Evolutionary conservation across 2,888 invertebrate genomes (phyloP).

Genomic region (Xanthorhoe spadicearia): DNA sequence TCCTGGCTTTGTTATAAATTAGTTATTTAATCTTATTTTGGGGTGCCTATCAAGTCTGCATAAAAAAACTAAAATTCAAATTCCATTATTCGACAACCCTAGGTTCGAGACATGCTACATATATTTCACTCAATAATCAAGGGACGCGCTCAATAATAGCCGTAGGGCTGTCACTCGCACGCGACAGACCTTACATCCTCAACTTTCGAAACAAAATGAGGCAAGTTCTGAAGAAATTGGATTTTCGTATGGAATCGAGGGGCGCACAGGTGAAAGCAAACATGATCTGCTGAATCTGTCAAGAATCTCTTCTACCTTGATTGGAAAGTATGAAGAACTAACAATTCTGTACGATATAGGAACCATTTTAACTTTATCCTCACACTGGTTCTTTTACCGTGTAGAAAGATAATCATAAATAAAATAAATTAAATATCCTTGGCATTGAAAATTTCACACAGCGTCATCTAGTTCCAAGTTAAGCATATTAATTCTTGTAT

Average conservation of each 20-base stretch:
- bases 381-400: too few relatives aligned
- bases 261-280: conserved; percentile 67
- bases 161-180: conserved; percentile 61
- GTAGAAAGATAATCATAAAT: too few relatives aligned
- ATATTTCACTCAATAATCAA: conserved; percentile 62
- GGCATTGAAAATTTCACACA: too few relatives aligned
- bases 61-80: background rate
- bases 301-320: conserved; percentile 53
- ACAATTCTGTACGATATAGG: background rate
- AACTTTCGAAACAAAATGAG: conserved; percentile 72
- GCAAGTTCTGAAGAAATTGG: conserved; percentile 78
- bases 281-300: conserved; percentile 70
- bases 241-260: conserved; percentile 76
- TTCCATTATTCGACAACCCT: conserved; percentile 45
- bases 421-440: too few relatives aligned
- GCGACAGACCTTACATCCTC: conserved; percentile 64
- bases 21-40: too few relatives aligned
- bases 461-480: too few relatives aligned
- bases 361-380: background rate
- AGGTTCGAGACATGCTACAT: conserved; percentile 51
- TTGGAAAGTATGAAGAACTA: conserved; percentile 33
- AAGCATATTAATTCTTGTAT: too few relatives aligned
- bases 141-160: conserved; percentile 58
- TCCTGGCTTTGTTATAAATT: too few relatives aligned
- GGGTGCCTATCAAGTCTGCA: too few relatives aligned